Conservation (phyloP, 2,888 invertebrate genomes). For the Drosophila barbarae region DNA sequence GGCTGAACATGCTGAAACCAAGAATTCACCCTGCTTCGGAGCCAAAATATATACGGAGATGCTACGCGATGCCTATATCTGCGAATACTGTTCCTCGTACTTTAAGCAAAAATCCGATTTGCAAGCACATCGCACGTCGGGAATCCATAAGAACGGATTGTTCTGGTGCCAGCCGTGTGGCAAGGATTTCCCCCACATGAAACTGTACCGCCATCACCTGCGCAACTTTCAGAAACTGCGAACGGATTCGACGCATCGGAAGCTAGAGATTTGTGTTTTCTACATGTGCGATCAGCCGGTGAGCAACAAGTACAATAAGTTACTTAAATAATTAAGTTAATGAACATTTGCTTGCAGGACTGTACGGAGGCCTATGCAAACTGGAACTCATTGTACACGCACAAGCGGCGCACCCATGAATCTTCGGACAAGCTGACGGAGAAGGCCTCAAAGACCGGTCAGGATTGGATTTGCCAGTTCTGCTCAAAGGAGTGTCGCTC, state of each 20-base stretch:
- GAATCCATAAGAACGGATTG: slow-evolving; percentile 60
- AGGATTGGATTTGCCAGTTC: slow-evolving; percentile 73
- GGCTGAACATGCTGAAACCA: slow-evolving; percentile 35
- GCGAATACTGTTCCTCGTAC: slow-evolving; percentile 76
- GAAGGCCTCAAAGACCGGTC: slow-evolving; percentile 1
- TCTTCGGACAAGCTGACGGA: slow-evolving; percentile 10
- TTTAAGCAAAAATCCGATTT: slow-evolving; percentile 63
- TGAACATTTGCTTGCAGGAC: slow-evolving; percentile 46
- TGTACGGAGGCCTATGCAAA: slow-evolving; percentile 71
- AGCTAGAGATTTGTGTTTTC: slow-evolving; percentile 53
- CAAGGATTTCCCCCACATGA: slow-evolving; percentile 58
- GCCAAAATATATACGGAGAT: slow-evolving; percentile 45
- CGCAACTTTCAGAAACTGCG: slow-evolving; percentile 52
- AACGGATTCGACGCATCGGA: slow-evolving; percentile 49
- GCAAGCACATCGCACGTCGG: slow-evolving; percentile 66
- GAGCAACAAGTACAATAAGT: slow-evolving; percentile 6
- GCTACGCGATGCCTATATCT: slow-evolving; percentile 65
- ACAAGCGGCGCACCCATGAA: slow-evolving; percentile 66
- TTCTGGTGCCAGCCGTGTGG: slow-evolving; percentile 62
- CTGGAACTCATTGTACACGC: slow-evolving; percentile 75
- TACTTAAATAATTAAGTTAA: neutral
- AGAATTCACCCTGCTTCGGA: slow-evolving; percentile 42
- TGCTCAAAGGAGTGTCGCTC: slow-evolving; percentile 73
- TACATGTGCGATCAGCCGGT: slow-evolving; percentile 75
- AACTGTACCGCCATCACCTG: slow-evolving; percentile 65